These are phyloP conservation scores for Polyodon spathula DNA, from an alignment of 2,113 vertebrate genomes.

Conservation along the genomic window DNA sequence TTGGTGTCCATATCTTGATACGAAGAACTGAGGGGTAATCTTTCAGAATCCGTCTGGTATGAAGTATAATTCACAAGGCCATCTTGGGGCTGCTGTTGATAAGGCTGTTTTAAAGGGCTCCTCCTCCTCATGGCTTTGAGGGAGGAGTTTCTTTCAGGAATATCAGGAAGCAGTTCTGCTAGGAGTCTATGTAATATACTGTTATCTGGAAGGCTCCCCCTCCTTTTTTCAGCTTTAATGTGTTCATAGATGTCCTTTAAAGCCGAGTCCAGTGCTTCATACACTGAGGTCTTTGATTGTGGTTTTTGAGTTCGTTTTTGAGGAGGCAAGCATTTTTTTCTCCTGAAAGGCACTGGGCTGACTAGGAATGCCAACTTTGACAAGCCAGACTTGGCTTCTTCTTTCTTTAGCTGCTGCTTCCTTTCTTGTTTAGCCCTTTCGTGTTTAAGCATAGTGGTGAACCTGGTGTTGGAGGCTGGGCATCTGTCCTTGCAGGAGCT, in stretches of 20 bases:
- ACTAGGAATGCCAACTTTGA: slow-evolving; percentile 94
- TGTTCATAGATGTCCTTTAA: slow-evolving; percentile 94
- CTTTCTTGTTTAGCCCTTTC: slow-evolving; percentile 77
- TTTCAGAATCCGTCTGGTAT: slow-evolving; percentile 61
- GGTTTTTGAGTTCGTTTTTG: slow-evolving; percentile 64
- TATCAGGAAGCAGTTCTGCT: slow-evolving; percentile 85
- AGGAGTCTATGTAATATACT: slow-evolving; percentile 87
- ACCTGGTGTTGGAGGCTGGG: slow-evolving; percentile 88
- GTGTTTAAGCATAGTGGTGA: slow-evolving; percentile 91
- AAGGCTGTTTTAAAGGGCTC: slow-evolving; percentile 59
- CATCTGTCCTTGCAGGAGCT: slow-evolving; percentile 91
- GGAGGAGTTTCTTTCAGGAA: slow-evolving; percentile 91
- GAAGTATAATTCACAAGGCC: slow-evolving; percentile 56
- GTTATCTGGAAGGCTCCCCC: slow-evolving; percentile 77
- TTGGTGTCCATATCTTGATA: slow-evolving; percentile 69
- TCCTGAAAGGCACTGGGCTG: slow-evolving; percentile 97
- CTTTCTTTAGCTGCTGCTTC: slow-evolving; percentile 54
- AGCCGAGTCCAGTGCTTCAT: slow-evolving; percentile 86
- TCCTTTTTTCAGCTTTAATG: slow-evolving; percentile 78
- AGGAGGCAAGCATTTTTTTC: slow-evolving; percentile 77
- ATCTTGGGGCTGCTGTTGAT: slow-evolving; percentile 58
- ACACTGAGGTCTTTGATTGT: slow-evolving; percentile 77
- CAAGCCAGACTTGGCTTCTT: slow-evolving; percentile 73
- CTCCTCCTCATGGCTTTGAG: slow-evolving; percentile 59
- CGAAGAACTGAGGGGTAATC: slow-evolving; percentile 78